These are phyloP conservation scores for Drosophila nr. perissopoda DNA, from an alignment of 2,888 invertebrate species.

Conservation along the genomic window DNA sequence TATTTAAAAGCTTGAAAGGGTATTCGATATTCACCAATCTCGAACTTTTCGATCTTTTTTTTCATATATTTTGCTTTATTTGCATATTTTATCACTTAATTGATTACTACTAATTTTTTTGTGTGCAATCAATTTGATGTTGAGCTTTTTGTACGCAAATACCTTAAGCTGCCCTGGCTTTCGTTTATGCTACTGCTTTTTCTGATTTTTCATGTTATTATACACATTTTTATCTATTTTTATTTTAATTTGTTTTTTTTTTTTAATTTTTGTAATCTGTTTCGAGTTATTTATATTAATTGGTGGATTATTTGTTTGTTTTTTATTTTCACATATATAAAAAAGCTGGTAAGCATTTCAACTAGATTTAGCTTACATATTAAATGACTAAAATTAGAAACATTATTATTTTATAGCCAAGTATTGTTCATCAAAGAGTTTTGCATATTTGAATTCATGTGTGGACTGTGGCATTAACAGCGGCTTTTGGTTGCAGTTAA, in stretches of 20 bases:
- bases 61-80: not conserved
- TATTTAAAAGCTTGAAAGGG: not conserved
- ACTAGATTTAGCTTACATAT: not conserved
- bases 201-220: not conserved
- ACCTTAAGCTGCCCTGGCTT: not conserved
- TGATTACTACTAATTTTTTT: not conserved
- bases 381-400: not conserved
- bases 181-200: not conserved
- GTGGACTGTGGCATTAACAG: slow-evolving; percentile 16
- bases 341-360: not conserved
- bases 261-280: not conserved
- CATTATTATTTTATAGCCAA: not conserved
- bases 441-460: slow-evolving; percentile 10
- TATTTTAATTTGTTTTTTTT: not conserved
- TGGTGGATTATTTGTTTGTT: not conserved
- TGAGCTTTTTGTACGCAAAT: not conserved
- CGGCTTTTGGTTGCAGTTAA: slow-evolving; percentile 25
- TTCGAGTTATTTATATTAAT: not conserved
- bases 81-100: not conserved
- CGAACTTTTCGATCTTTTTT: not conserved
- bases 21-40: not conserved
- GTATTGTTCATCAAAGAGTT: not conserved
- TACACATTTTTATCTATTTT: not conserved
- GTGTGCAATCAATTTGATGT: not conserved
- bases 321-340: not conserved